Percentiles rank a stretch among this genome's conserved stretches.
Conservation (phyloP, 2,888 invertebrate species). For the Drosophila histrio region DNA sequence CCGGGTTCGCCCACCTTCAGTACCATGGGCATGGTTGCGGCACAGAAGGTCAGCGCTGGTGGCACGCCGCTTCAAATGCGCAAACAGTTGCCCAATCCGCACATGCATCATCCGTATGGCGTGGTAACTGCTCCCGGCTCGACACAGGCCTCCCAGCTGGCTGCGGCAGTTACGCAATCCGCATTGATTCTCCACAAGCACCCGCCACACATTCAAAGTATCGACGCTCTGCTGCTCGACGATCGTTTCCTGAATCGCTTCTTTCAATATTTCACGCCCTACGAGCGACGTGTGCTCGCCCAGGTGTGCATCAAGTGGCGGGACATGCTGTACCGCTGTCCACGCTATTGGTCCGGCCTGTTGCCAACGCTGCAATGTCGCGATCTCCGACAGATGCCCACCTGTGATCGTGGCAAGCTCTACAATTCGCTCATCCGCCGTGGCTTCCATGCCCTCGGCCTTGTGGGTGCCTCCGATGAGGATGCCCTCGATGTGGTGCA, state of each 20-base stretch:
- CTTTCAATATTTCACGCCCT: constrained; percentile 92
- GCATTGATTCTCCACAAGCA: constrained; percentile 83
- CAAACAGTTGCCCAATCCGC: constrained; percentile 83
- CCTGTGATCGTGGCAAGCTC: constrained; percentile 87
- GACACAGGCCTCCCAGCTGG: constrained; percentile 81
- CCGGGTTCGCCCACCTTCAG: constrained; percentile 77
- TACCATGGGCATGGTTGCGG: constrained; percentile 80
- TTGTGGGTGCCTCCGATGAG: constrained; percentile 94
- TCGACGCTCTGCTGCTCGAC: constrained; percentile 92
- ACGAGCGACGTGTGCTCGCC: constrained; percentile 91
- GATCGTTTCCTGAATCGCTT: constrained; percentile 93
- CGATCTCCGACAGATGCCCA: constrained; percentile 88
- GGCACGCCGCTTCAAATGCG: constrained; percentile 83
- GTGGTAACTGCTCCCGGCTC: constrained; percentile 47
- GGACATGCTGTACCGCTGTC: constrained; percentile 93
- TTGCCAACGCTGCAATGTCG: constrained; percentile 94
- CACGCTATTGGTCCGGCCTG: constrained; percentile 94
- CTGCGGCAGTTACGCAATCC: constrained; percentile 79
- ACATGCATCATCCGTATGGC: constrained; percentile 81
- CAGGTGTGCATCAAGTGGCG: constrained; percentile 95
- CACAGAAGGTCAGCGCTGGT: constrained; percentile 67
- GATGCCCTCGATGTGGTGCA: constrained; percentile 94
- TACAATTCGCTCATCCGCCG: constrained; percentile 93
- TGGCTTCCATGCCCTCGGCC: constrained; percentile 93
- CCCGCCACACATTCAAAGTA: constrained; percentile 87